Percentiles rank a stretch among this genome's conserved stretches.
phyloP scores from a whole-genome alignment of 2,797 vertebrate species.

The Poecilia gillii region DNA sequence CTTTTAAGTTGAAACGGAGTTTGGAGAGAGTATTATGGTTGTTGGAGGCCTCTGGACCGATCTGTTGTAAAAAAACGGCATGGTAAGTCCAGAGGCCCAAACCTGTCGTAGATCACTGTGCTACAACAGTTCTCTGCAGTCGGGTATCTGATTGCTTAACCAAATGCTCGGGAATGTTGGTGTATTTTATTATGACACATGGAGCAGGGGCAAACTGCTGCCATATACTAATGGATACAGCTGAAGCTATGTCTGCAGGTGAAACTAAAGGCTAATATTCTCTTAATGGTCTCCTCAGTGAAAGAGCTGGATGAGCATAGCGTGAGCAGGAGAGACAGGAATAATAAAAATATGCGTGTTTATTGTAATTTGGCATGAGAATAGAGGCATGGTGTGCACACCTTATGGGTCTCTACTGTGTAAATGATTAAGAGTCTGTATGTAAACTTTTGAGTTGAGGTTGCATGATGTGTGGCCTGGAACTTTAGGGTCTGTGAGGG shows the following conservation, averaged over 20 bases:
- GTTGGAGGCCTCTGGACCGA: neutral
- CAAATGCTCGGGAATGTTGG: constrained; percentile 53
- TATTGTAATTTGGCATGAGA: constrained; percentile 6
- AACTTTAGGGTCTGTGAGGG: constrained; percentile 44
- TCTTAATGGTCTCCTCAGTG: neutral
- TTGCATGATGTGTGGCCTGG: constrained; percentile 39
- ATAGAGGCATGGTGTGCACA: neutral
- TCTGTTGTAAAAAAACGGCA: neutral
- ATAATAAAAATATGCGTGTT: neutral
- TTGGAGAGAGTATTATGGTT: neutral
- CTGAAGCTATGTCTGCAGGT: constrained; percentile 42
- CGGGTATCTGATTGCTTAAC: constrained; percentile 33
- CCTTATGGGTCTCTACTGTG: neutral
- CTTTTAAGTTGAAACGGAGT: neutral
- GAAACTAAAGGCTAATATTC: constrained; percentile 15
- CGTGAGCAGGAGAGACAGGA: constrained; percentile 2
- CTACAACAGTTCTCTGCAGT: neutral
- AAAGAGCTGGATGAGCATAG: constrained; percentile 14
- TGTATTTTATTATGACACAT: constrained; percentile 57
- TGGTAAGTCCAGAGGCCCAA: neutral
- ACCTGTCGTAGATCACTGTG: constrained; percentile 45
- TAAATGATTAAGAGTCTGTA: constrained; percentile 41
- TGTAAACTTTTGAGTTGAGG: constrained; percentile 35
- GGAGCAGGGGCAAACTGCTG: constrained; percentile 21
- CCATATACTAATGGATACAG: constrained; percentile 32